These are phyloP conservation scores for Hydroisotoma schaefferi DNA, from an alignment of 2,888 invertebrate genomes.

Conservation along the genomic window DNA sequence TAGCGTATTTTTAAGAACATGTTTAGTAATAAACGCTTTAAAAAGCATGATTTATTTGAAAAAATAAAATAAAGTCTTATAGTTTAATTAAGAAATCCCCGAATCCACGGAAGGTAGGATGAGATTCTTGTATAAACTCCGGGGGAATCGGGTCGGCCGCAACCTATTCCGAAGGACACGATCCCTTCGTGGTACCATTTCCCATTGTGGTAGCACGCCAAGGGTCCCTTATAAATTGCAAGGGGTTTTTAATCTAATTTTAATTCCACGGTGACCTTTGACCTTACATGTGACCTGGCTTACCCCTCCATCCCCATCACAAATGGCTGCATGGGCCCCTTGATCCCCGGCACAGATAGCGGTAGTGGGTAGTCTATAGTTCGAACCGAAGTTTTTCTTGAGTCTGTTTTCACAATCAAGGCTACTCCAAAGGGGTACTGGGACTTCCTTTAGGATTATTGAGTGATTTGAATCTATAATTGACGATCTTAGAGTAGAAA, in stretches of 20 bases:
- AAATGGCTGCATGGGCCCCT: slow-evolving; percentile 52
- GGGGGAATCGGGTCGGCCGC: slow-evolving; percentile 50
- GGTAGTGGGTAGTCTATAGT: slow-evolving; percentile 51
- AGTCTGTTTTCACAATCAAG: slow-evolving; percentile 52
- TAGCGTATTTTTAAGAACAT: too few relatives aligned
- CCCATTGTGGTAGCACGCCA: slow-evolving; percentile 52
- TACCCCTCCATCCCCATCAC: slow-evolving; percentile 51
- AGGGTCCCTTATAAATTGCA: slow-evolving; percentile 54
- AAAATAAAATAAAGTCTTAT: too few relatives aligned
- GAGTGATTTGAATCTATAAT: slow-evolving; percentile 52
- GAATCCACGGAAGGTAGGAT: slow-evolving; percentile 51
- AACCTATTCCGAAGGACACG: slow-evolving; percentile 50
- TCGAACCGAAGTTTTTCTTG: slow-evolving; percentile 52
- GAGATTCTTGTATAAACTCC: slow-evolving; percentile 53
- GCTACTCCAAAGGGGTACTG: slow-evolving; percentile 53
- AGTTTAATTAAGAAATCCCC: background rate
- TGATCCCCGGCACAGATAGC: slow-evolving; percentile 54
- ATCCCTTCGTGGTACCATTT: slow-evolving; percentile 54
- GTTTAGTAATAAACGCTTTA: too few relatives aligned
- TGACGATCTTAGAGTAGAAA: background rate
- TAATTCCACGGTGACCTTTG: background rate
- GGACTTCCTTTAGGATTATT: slow-evolving; percentile 53
- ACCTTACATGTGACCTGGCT: background rate
- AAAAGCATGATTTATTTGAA: too few relatives aligned
- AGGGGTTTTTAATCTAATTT: background rate